Evolutionary conservation across 2,113 vertebrate genomes (phyloP).

Genomic region (Microcebus tavaratra): DNA sequence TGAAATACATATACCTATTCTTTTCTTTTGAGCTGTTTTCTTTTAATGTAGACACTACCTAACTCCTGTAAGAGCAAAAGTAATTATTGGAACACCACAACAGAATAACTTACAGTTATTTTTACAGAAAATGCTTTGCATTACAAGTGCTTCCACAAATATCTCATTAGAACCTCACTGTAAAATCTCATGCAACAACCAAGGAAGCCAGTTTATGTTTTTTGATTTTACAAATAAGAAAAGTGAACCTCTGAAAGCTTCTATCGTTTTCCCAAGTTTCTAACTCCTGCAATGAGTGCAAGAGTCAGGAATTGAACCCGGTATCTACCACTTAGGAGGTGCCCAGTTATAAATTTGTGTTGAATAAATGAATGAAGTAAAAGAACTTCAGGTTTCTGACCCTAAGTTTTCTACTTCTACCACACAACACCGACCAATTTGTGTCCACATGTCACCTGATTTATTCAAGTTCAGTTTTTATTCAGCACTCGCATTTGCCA

Average conservation of each 20-base stretch:
- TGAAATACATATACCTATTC: not conserved
- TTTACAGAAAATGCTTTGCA: not conserved
- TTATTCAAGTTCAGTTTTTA: not conserved
- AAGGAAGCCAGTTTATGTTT: not conserved
- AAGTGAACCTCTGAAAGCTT: not conserved
- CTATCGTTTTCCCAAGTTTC: not conserved
- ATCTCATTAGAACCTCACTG: not conserved
- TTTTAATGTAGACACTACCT: not conserved
- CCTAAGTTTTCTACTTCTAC: not conserved
- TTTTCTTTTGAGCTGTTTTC: not conserved
- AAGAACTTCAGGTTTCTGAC: not conserved
- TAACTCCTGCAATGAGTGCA: not conserved
- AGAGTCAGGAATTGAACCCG: not conserved
- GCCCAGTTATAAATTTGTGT: not conserved
- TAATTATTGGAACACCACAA: not conserved
- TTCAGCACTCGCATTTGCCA: not conserved
- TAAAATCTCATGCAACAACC: not conserved
- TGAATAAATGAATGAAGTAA: not conserved
- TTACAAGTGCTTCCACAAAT: not conserved
- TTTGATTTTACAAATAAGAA: not conserved
- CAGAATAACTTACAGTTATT: not conserved
- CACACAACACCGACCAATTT: not conserved
- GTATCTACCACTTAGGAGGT: not conserved
- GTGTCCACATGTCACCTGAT: no score
- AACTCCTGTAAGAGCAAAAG: not conserved